Base-by-base conservation (phyloP, 2,888 invertebrate species). In the Scaeva pyrastri region DNA sequence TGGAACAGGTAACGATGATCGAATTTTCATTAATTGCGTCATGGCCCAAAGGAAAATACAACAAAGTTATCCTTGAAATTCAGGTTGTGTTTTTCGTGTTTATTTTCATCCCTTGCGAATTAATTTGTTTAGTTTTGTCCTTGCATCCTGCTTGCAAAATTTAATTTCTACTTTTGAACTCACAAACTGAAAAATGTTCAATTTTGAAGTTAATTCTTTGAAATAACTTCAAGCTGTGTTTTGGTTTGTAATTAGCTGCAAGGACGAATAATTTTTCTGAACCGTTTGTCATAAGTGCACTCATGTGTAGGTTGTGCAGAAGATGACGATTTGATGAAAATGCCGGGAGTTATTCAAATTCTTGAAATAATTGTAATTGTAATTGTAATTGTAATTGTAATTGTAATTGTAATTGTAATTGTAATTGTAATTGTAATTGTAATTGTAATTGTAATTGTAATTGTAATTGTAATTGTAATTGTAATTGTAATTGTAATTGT, bases 1-100 rank as follows among this genome's bases (percentile, higher is more conserved):
- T 68, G 41, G 64, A 75, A 85, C 85, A 81, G 85, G 85, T 86
- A 86, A 77, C 11, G 39, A 26, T n/a, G 50, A 70, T 19, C 31
- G 56, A 41, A 79, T 71, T 56, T 81, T 81, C 72, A 72, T 19
- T 52, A 52, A 75, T 66, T 84, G 80, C 71, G 71, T 36, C 64
- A 64, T 71, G 79, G 58, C 3, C n/a, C 43, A 66, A 26, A 50
- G 31, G 45, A 70, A 60, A 72, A 76, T 62, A 55, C 50, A 7
- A 68, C 7, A 36, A 70, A 21, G 43, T 23, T 55, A 31, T 31
- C 6, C 3, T 31, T 31, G 31, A 31, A 8, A 31, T 39, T n/a
- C n/a, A n/a, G n/a, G 21, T 62, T 48, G 56, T 62, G 41, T 43
- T 14, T 58, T 56, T 55, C 55, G 41, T 66, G 48, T 56, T 23